Conservation (phyloP, 2,113 vertebrate species). For the Dipodomys ordii region DNA sequence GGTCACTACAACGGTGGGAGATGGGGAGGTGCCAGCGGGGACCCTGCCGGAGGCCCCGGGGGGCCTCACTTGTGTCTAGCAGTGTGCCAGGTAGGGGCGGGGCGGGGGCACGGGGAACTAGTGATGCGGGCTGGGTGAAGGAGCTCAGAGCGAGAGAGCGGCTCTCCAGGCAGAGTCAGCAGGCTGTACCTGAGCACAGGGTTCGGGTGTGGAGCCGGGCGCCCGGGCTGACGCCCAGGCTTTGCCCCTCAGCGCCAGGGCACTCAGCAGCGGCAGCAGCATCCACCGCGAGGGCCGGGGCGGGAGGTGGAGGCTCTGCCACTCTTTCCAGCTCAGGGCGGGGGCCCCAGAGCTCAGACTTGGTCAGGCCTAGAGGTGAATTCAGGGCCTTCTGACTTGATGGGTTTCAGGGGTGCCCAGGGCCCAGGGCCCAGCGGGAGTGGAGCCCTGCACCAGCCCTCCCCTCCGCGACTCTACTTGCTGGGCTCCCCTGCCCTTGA, state of each 20-base stretch:
- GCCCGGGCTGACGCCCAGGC: not conserved
- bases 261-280: not conserved
- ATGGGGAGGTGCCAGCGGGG: too few relatives aligned
- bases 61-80: not conserved
- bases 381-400: not conserved
- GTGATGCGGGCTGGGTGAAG: too few relatives aligned
- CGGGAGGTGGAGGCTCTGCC: not conserved
- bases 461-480: slow-evolving; percentile 26
- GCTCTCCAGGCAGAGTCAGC: not conserved
- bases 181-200: not conserved
- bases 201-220: not conserved
- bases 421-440: not conserved
- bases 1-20: too few relatives aligned
- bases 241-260: not conserved
- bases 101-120: not conserved
- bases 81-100: not conserved
- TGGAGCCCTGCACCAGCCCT: not conserved
- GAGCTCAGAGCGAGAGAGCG: not conserved
- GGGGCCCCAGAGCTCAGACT: not conserved
- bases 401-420: not conserved
- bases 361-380: not conserved
- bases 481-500: not conserved
- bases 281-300: not conserved
- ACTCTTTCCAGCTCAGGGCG: not conserved
- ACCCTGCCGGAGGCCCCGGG: too few relatives aligned